Conservation (phyloP, 2,888 invertebrate genomes). For the Eupithecia tripunctaria region DNA sequence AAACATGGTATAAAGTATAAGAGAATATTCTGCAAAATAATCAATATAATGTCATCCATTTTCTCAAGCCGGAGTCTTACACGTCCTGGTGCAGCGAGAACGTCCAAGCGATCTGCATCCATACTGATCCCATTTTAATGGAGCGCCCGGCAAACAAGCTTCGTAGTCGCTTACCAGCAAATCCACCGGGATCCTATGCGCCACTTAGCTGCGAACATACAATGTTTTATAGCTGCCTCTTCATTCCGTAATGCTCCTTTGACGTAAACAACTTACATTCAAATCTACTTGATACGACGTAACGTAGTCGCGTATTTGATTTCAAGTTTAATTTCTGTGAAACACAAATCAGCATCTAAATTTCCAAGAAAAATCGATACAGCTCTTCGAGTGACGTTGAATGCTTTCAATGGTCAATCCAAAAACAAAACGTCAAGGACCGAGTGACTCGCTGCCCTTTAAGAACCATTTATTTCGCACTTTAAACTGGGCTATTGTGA, state of each 20-base stretch:
- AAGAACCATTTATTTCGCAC: conserved; percentile 71
- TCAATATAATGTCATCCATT: conserved; percentile 52
- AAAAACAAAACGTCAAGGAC: conserved; percentile 57
- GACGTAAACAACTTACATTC: conserved; percentile 25
- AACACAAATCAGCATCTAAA: conserved; percentile 43
- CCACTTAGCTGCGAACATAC: conserved; percentile 75
- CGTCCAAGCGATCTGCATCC: conserved; percentile 82
- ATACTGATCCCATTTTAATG: conserved; percentile 84
- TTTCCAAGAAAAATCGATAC: conserved; percentile 58
- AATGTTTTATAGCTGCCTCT: conserved; percentile 60
- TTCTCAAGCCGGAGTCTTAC: conserved; percentile 51
- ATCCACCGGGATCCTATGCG: conserved; percentile 78
- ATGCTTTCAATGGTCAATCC: conserved; percentile 45
- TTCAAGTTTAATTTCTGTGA: conserved; percentile 33
- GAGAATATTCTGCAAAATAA: conserved; percentile 34
- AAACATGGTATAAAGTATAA: conserved; percentile 13
- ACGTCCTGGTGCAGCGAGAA: conserved; percentile 56
- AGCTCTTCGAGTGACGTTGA: conserved; percentile 52
- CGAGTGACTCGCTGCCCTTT: conserved; percentile 49
- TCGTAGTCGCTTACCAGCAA: conserved; percentile 80
- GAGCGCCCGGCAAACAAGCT: conserved; percentile 84
- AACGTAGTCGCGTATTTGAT: conserved; percentile 22
- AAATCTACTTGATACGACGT: conserved; percentile 22
- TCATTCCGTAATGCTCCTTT: conserved; percentile 43
- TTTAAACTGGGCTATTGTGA: conserved; percentile 75